Evolutionary conservation across 2,113 vertebrate species (phyloP), one percentile per base, ranked within the genome.

Genomic region (Symphodus melops): DNA sequence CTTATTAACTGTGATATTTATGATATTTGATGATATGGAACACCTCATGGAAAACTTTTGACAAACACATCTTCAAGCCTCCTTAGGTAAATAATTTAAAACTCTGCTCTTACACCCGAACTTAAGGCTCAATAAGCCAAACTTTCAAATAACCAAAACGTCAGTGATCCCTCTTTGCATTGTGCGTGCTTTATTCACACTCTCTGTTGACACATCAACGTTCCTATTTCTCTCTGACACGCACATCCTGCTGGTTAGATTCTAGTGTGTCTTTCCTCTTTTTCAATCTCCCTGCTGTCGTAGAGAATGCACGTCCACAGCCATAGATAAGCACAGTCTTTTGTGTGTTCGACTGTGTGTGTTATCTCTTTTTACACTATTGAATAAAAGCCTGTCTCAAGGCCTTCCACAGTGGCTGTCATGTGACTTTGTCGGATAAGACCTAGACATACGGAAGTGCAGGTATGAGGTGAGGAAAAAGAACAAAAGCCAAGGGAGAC

Each of bases 321-420:
- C 10, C 62, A 49, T 55, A 56, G 86, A 89, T 89, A 82, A 90
- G 81, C 75, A 53, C 53, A 11, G 66, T 28, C 58, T 80, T 91
- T 83, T 90, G 72, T 77, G 59, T 67, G 37, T 85, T 44, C 25
- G 61, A 54, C 65, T 74, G 74, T 36, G 74, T 36, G 39, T 59
- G 63, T 87, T 89, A 81, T 92, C 81, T 81, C 68, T 53, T 33
- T 37, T 82, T 68, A 79, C 81, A 60, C 68, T 41, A 52, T 48
- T 75, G 74, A 70, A 84, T 78, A 74, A 87, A 87, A 86, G 88
- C 81, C 72, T 68, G 83, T 87, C 86, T 91, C 86, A 88, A 89
- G 89, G 88, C 72, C 85, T 49, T 79, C 21, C 23, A 49, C 60
- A 19, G 36, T 16, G 56, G 59, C 60, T 67, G 77, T 86, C 81